Evolutionary conservation across 1,140 invertebrate genomes (phyloP), one percentile per base, ranked within the genome.

Genomic region (Drosophila trapezifrons): DNA sequence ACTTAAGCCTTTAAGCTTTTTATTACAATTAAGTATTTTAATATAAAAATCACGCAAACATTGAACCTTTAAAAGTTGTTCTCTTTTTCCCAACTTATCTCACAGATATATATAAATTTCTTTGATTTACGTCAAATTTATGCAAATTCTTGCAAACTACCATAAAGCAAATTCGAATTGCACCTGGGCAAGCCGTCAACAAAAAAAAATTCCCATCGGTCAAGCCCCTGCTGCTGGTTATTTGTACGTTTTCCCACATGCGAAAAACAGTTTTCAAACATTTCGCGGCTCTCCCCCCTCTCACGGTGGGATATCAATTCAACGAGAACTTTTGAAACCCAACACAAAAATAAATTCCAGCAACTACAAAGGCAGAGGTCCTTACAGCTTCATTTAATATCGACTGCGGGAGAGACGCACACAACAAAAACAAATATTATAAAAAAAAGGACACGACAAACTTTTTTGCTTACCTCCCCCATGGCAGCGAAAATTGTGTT

Each of bases 361-460:
- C 25, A 49, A 58, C 52, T 38, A 57, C 52, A 57, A 71, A 71
- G 42, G 29, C 17, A 35, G 22, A 46, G 38, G 18, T 51, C 59
- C 56, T 17, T 25, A 59, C 32, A 52, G 38, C 15, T 60, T 52
- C 46, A 45, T 73, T 73, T 52, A 73, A 73, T 49, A 69, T 71
- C 35, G 27, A 45, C 40, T 51, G n/a, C 5, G 27, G 27, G n/a
- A 22, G 13, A 25, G 18, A 55, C 15, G 18, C 20, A 55, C 20
- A 38, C 55, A 63, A 54, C 9, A 20, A 38, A 29, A 54, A 27
- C 27, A 45, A 64, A 64, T 25, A 22, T 10, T 3, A 43, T 12
- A 46, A 43, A 35, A 38, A 37, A 54, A 15, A 37, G 2, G 13
- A 10, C 20, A 52, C 18, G 4, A 6, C 2, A 5, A 51, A 72